A percentile compares a stretch with the other conserved stretches of the same genome.
phyloP scores from a whole-genome alignment of 2,797 vertebrate genomes.

The Chiroxiphia lanceolata region DNA sequence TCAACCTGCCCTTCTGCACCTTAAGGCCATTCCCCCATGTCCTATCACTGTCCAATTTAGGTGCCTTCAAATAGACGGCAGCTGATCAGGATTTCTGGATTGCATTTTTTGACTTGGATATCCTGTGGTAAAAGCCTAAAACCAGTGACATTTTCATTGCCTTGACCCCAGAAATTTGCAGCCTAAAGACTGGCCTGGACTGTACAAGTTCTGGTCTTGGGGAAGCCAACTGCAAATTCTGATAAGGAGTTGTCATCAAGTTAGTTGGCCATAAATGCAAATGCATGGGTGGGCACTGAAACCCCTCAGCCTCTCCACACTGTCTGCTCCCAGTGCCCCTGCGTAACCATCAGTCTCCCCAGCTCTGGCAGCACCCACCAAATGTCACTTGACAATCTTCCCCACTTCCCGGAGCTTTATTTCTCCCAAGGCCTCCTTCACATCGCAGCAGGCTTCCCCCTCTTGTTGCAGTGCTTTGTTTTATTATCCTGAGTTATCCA shows the following conservation, averaged over 20 bases:
- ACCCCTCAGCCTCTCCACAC: background rate
- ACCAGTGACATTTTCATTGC: background rate
- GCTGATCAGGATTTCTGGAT: background rate
- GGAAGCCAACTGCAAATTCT: background rate
- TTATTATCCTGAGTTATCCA: background rate
- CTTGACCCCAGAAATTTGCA: background rate
- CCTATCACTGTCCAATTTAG: background rate
- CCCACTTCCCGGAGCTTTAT: background rate
- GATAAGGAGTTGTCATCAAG: background rate
- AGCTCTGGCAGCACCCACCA: background rate
- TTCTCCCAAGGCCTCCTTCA: background rate
- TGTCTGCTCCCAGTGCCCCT: background rate
- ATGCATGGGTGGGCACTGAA: fast-evolving
- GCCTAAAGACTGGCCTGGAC: background rate
- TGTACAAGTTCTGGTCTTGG: background rate
- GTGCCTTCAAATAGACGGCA: background rate
- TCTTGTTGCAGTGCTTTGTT: background rate
- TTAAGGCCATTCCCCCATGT: background rate
- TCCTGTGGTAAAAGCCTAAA: background rate
- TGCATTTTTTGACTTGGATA: background rate
- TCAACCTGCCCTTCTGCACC: background rate
- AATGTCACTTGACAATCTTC: background rate
- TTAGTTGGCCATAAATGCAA: background rate
- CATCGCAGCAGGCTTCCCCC: background rate
- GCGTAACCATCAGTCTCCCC: background rate